Evolutionary conservation across 2,888 invertebrate species (phyloP).

Genomic region (Polydrusus tereticollis): DNA sequence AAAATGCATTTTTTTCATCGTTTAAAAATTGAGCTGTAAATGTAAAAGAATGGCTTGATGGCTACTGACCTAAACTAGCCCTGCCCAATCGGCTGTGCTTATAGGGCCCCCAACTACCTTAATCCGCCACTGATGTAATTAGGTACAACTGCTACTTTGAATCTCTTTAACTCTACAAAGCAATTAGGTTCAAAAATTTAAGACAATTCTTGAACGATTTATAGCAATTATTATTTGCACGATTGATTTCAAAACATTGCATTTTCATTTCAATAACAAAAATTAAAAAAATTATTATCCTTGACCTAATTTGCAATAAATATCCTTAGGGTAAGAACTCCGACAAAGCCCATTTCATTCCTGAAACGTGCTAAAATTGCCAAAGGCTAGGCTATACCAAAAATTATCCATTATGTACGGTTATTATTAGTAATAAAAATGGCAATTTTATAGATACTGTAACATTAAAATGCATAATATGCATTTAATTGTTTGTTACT

Average conservation of each 20-base stretch:
- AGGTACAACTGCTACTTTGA: too few species aligned
- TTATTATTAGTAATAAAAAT: slow-evolving; percentile 12
- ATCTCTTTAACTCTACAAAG: too few species aligned
- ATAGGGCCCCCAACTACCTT: too few species aligned
- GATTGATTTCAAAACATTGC: slow-evolving; percentile 1
- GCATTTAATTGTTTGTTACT: slow-evolving; percentile 9
- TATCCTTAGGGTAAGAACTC: slow-evolving; percentile 1
- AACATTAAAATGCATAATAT: slow-evolving; percentile 13
- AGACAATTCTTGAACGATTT: background rate
- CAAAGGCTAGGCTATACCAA: background rate
- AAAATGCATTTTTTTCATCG: too few species aligned
- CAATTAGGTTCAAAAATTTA: too few species aligned
- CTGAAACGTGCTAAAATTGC: background rate
- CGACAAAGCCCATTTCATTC: background rate
- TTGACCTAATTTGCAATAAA: slow-evolving; percentile 7
- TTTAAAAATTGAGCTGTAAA: too few species aligned
- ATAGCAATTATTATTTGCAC: background rate
- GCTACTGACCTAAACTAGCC: too few species aligned
- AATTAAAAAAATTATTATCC: background rate
- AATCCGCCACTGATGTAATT: too few species aligned
- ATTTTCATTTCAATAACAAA: background rate
- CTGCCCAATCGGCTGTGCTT: too few species aligned
- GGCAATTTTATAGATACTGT: slow-evolving; percentile 17
- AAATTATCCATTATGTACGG: slow-evolving; percentile 15
- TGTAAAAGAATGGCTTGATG: too few species aligned